phyloP scores from a whole-genome alignment of 2,113 vertebrate genomes.

The human region DNA sequence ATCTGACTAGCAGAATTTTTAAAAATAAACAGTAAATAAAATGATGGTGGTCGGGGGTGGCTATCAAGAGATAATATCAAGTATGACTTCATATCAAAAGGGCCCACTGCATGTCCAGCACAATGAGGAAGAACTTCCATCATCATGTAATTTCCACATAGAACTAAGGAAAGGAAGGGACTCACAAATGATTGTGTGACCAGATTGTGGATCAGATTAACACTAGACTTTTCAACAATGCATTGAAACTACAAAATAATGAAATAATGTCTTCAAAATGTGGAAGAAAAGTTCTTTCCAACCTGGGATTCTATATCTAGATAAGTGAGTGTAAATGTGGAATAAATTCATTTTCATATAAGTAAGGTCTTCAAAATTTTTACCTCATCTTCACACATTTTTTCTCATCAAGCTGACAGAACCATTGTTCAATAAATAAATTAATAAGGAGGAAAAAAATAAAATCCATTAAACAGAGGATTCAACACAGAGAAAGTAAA shows the following conservation, averaged over 20 bases:
- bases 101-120: neutral
- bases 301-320: neutral
- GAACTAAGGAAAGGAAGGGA: neutral
- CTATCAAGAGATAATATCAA: neutral
- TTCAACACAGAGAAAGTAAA: neutral
- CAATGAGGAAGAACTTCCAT: neutral
- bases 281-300: neutral
- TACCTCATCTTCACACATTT: neutral
- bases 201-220: neutral
- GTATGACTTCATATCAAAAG: neutral
- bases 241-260: neutral
- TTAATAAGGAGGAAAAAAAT: neutral
- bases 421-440: neutral
- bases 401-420: neutral
- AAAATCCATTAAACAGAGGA: neutral
- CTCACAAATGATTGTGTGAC: neutral
- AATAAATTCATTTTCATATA: constrained; percentile 18
- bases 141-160: neutral
- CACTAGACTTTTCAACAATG: neutral
- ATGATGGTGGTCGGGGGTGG: neutral
- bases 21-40: constrained; percentile 19
- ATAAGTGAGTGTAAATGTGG: neutral
- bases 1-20: neutral
- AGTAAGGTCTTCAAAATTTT: neutral
- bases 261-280: neutral